Evolutionary conservation across 2,888 invertebrate species (phyloP), one percentile per base, ranked within the genome.

Genomic region (Cybosia mesomella): DNA sequence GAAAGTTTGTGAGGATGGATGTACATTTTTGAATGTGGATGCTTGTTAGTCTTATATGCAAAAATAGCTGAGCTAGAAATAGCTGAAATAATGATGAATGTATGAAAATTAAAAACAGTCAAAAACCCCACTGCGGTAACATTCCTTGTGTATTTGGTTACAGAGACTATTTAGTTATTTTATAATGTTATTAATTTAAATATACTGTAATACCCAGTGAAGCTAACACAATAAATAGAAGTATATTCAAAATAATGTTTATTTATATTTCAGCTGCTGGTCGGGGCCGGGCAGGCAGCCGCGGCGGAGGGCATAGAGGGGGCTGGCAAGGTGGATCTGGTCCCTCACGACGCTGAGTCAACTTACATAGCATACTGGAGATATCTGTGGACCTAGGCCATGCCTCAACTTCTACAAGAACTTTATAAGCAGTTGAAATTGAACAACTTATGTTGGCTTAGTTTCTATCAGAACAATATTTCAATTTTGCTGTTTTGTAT

Each of bases 321-420:
- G 95, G 96, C 58, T 96, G 97, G 96, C 97, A 97, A 86, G 96
- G 96, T 0, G 96, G 96, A 58, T 95, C 96, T 0, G 95, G 96
- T 8, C 95, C 95, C 54, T 93, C 92, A 22, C 87, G 92, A 80
- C 91, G 92, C 83, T 95, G 91, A 86, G 15, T 58, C 18, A 57
- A 57, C 36, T 32, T n/a, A 9, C 28, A 36, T 57, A 28, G 36
- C 59, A 28, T 43, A 36, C 28, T 10, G 36, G 36, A 53, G 36
- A 64, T 68, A 39, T 24, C 43, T 43, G 3, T 32, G 22, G 57
- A 58, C 22, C 10, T 21, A 8, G 24, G 24, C n/a, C 39, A 10
- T 21, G 24, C 58, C 34, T 32, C 28, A 32, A 24, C 8, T 49
- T n/a, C 58, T n/a, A 58, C 28, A 61, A 39, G 15, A 15, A 39